These are phyloP conservation scores for Taurulus bubalis DNA, from an alignment of 2,113 vertebrate species.

Conservation along the genomic window DNA sequence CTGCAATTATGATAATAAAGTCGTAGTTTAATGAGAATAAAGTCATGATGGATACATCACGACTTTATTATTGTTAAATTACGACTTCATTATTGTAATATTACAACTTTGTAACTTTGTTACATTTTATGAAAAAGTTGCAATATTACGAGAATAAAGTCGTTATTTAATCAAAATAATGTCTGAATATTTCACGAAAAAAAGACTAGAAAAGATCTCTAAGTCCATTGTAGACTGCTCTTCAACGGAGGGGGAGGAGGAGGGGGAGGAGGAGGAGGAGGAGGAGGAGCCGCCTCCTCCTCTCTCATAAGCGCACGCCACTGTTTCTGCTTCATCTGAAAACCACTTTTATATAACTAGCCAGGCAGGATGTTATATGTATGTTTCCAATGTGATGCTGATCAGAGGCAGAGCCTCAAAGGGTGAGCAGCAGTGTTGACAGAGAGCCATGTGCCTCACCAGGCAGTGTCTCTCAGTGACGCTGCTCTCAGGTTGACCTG, in stretches of 20 bases:
- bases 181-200: no score
- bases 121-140: no score
- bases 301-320: not conserved
- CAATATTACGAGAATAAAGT: not conserved
- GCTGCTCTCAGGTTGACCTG: slow-evolving; percentile 39
- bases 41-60: no score
- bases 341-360: not conserved
- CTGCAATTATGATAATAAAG: no score
- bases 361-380: not conserved
- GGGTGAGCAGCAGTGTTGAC: slow-evolving; percentile 19
- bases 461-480: slow-evolving; percentile 36
- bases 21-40: not conserved
- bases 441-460: slow-evolving; percentile 8
- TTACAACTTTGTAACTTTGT: no score
- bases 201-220: no score
- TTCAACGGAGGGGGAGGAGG: not conserved
- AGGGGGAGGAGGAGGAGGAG: no score
- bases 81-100: no score
- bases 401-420: slow-evolving; percentile 5
- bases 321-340: not conserved
- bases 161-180: no score
- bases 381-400: not conserved
- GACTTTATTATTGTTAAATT: no score
- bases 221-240: no score
- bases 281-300: no score